These are phyloP conservation scores for Loripinus fragilis DNA, from an alignment of 2,888 invertebrate genomes.

Conservation along the genomic window DNA sequence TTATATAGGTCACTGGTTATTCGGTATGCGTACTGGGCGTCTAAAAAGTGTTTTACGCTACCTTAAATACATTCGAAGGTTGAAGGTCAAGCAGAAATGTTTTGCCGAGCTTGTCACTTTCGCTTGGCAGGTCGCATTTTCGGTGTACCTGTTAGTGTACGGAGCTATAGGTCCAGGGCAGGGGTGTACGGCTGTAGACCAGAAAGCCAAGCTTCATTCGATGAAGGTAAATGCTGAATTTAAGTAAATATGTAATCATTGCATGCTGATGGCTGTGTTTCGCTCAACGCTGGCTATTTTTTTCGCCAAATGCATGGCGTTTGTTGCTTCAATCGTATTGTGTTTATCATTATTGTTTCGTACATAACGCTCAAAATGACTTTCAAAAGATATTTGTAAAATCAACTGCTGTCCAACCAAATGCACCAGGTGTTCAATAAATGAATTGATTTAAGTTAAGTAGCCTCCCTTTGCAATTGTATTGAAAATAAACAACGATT, in stretches of 20 bases:
- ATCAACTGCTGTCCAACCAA: too few relatives aligned
- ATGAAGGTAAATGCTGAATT: neutral
- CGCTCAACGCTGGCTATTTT: too few relatives aligned
- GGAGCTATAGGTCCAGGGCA: neutral
- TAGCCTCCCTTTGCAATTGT: neutral
- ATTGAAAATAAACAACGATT: neutral
- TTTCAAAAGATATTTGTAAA: too few relatives aligned
- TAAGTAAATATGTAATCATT: neutral
- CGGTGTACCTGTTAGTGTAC: neutral
- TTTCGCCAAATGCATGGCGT: too few relatives aligned
- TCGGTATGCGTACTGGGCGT: too few relatives aligned
- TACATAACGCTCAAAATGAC: too few relatives aligned
- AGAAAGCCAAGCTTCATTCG: neutral
- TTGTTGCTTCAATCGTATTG: too few relatives aligned
- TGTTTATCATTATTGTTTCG: too few relatives aligned
- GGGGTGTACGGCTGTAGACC: conserved; percentile 10
- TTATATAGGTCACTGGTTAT: too few relatives aligned
- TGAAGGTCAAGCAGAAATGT: neutral
- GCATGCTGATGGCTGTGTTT: too few relatives aligned
- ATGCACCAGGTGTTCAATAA: too few relatives aligned
- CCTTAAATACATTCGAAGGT: neutral
- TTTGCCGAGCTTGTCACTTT: neutral
- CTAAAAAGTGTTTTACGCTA: conserved; percentile 3
- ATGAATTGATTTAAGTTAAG: neutral
- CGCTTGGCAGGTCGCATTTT: neutral